A percentile compares a stretch with the other conserved stretches of the same genome.
Evolutionary conservation across 2,113 vertebrate genomes (phyloP).

Genomic region (Xyrauchen texanus): DNA sequence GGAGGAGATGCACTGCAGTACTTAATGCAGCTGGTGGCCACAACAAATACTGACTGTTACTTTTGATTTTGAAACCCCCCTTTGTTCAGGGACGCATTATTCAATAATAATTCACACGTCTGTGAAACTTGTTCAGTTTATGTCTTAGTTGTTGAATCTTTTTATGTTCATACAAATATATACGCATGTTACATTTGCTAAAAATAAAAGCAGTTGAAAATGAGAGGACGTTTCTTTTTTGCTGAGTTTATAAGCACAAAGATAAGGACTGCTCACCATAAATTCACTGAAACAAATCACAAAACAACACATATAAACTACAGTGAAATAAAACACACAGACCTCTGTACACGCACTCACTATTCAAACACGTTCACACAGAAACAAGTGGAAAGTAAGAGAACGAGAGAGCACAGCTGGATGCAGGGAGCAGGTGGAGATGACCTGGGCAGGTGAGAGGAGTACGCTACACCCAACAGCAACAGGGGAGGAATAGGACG

Average conservation of each 20-base stretch:
- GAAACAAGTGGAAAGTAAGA: conserved; percentile 16
- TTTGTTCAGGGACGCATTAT: too few relatives aligned
- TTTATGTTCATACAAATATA: too few relatives aligned
- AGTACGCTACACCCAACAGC: conserved; percentile 59
- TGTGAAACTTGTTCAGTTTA: too few relatives aligned
- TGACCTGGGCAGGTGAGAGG: conserved; percentile 69
- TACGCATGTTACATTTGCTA: too few relatives aligned
- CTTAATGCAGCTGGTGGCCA: too few relatives aligned
- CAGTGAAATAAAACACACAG: background rate
- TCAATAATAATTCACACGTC: too few relatives aligned
- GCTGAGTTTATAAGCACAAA: background rate
- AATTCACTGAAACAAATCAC: background rate
- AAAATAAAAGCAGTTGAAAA: too few relatives aligned
- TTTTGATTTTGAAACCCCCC: too few relatives aligned
- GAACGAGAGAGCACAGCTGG: conserved; percentile 46
- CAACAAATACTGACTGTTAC: too few relatives aligned
- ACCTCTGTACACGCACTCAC: background rate
- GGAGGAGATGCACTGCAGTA: too few relatives aligned
- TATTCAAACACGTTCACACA: conserved; percentile 3
- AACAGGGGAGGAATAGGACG: conserved; percentile 58
- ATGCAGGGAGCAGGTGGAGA: conserved; percentile 58
- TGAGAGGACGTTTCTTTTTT: too few relatives aligned
- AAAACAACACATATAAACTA: background rate
- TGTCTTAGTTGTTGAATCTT: too few relatives aligned
- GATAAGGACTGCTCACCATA: background rate